Conservation (phyloP, 2,888 invertebrate genomes). For the Pomacea canaliculata region DNA sequence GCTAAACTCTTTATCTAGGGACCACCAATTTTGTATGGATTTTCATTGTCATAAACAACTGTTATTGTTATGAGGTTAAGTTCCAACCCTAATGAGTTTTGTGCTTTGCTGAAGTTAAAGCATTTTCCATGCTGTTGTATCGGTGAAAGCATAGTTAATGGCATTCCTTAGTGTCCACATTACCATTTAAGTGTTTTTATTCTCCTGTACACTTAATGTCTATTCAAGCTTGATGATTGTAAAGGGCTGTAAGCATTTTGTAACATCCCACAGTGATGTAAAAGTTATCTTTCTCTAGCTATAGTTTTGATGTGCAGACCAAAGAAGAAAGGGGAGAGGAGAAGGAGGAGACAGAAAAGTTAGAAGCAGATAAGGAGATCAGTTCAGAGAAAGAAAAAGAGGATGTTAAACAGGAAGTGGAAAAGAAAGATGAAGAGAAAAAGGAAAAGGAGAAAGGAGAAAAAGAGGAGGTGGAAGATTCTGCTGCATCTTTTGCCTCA, state of each 20-base stretch:
- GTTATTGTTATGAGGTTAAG: no score
- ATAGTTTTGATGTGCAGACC: conserved; percentile 10
- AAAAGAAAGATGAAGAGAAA: conserved; percentile 11
- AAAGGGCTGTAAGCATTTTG: no score
- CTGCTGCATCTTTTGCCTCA: conserved; percentile 6
- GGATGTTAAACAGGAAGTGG: not conserved
- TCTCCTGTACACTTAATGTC: not conserved
- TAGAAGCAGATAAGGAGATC: conserved; percentile 2
- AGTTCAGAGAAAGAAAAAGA: conserved; percentile 20
- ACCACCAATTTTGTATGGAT: no score
- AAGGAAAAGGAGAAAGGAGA: conserved; percentile 12
- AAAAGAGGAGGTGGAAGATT: conserved; percentile 20
- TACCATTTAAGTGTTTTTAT: not conserved
- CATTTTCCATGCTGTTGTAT: no score
- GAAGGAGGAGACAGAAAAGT: not conserved
- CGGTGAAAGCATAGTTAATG: no score
- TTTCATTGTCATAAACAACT: no score
- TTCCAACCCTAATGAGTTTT: no score
- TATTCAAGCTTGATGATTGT: no score
- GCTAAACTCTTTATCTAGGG: no score
- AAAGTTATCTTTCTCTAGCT: not conserved
- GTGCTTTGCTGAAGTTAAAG: no score
- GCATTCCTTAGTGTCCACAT: no score
- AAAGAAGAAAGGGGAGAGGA: conserved; percentile 19
- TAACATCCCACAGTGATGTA: no score